Percentiles rank a stretch among this genome's conserved stretches.
Evolutionary conservation across 2,113 vertebrate species (phyloP).

Genomic region (Mellivora capensis): DNA sequence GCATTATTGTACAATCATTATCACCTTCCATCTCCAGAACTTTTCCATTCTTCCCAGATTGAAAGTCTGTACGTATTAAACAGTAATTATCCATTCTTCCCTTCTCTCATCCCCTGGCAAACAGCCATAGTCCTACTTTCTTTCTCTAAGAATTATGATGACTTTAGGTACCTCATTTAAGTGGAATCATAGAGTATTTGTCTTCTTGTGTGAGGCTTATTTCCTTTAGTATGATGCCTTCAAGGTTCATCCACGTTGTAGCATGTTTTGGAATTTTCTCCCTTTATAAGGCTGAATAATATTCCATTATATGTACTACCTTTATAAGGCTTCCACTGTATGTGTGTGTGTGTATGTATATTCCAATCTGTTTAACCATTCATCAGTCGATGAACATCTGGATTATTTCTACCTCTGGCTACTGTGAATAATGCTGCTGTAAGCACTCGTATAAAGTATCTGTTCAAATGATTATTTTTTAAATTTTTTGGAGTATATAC

Average conservation of each 20-base stretch:
- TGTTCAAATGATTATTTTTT: neutral
- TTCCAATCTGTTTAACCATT: neutral
- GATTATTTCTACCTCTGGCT: neutral
- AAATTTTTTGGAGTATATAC: neutral
- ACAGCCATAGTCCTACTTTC: neutral
- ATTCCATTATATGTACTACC: neutral
- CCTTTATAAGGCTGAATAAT: neutral
- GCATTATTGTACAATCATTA: neutral
- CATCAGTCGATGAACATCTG: neutral
- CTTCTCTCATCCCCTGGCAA: neutral
- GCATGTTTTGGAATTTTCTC: neutral
- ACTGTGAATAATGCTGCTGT: neutral
- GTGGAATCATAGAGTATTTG: neutral
- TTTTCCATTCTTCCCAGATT: neutral
- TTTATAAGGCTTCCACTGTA: neutral
- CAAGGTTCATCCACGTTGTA: neutral
- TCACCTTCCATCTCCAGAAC: neutral
- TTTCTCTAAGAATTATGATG: neutral
- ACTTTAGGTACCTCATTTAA: neutral
- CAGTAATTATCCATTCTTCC: neutral
- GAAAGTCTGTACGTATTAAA: neutral
- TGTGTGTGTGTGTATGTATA: no score
- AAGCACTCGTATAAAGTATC: neutral
- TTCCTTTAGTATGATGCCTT: neutral
- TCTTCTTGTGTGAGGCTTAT: neutral